phyloP scores from a whole-genome alignment of 2,888 invertebrate genomes.

The Cyaniris semiargus region DNA sequence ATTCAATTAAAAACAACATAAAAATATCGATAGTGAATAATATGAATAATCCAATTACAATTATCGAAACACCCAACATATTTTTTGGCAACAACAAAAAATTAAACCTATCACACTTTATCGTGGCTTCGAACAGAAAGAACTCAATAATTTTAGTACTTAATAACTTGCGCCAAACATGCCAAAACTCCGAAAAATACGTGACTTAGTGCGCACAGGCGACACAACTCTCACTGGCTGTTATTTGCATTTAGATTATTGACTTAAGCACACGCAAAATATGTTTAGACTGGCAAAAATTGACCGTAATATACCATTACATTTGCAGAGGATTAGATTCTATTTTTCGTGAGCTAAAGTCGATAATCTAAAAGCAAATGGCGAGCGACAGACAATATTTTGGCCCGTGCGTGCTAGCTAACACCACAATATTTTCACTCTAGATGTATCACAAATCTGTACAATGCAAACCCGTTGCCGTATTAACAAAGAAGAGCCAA shows the following conservation, averaged over 20 bases:
- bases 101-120: not conserved
- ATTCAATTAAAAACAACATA: conserved; percentile 14
- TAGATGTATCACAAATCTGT: conserved; percentile 3
- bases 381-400: not conserved
- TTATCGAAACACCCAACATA: not conserved
- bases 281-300: too few relatives aligned
- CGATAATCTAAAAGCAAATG: not conserved
- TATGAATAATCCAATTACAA: conserved; percentile 17
- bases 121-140: conserved; percentile 11
- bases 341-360: too few relatives aligned
- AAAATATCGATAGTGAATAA: conserved; percentile 10
- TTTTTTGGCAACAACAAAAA: conserved; percentile 28
- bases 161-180: not conserved
- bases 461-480: conserved; percentile 31
- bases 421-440: conserved; percentile 20
- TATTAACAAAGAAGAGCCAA: conserved; percentile 19
- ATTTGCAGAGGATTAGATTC: too few relatives aligned
- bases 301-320: too few relatives aligned
- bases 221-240: not conserved
- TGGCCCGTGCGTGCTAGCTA: not conserved
- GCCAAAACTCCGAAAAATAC: not conserved
- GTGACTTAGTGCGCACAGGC: not conserved
- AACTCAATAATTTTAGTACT: not conserved
- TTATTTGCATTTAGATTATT: not conserved
- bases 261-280: too few relatives aligned